These are phyloP conservation scores for Scaptomyza montana DNA, from an alignment of 1,140 invertebrate species.

Conservation along the genomic window DNA sequence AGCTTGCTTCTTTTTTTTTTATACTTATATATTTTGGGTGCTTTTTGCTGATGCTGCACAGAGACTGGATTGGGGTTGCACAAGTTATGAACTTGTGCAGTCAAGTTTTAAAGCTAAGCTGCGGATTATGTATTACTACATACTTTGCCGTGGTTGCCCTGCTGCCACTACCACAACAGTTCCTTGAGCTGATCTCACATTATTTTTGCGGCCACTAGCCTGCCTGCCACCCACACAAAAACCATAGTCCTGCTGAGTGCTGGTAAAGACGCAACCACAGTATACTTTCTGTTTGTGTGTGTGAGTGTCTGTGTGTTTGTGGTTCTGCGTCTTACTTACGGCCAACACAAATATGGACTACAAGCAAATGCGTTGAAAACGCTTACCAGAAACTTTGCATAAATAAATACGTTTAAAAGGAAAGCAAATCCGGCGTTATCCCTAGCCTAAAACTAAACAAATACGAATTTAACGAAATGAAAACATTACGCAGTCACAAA, in stretches of 20 bases:
- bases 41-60: not conserved
- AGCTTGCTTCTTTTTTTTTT: slow-evolving; percentile 13
- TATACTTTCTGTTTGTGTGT: slow-evolving; percentile 38
- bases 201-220: slow-evolving; percentile 59
- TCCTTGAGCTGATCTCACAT: slow-evolving; percentile 18
- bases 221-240: slow-evolving; percentile 10
- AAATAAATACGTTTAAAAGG: slow-evolving; percentile 49
- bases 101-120: slow-evolving; percentile 79
- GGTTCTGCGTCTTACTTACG: slow-evolving; percentile 61
- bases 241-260: slow-evolving; percentile 27
- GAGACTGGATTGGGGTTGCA: not conserved
- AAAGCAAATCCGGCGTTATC: slow-evolving; percentile 56
- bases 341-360: slow-evolving; percentile 60
- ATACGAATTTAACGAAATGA: slow-evolving; percentile 39
- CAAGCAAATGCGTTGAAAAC: slow-evolving; percentile 66
- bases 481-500: slow-evolving; percentile 33
- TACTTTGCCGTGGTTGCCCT: slow-evolving; percentile 66
- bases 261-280: slow-evolving; percentile 30
- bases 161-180: not conserved
- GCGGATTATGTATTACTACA: slow-evolving; percentile 68
- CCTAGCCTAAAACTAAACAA: slow-evolving; percentile 59
- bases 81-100: slow-evolving; percentile 78
- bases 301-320: slow-evolving; percentile 9
- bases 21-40: not conserved
- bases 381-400: slow-evolving; percentile 58